Evolutionary conservation across 1,140 invertebrate species (phyloP), one percentile per base, ranked within the genome.

Genomic region (Pissodes strobi): DNA sequence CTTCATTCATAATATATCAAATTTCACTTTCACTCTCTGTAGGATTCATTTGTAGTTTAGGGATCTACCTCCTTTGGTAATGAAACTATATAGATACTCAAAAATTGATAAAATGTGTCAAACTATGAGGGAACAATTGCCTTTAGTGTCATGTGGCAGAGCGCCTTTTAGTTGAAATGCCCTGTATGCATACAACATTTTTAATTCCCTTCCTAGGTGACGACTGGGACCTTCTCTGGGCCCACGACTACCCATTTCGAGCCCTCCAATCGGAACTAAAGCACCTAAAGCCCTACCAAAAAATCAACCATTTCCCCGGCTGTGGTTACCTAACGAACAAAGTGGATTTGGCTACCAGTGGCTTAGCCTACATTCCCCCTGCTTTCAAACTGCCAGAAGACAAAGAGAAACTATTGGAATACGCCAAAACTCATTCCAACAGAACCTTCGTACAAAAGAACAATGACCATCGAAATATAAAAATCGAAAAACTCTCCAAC

Each of bases 291-390:
- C 72, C 83, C 5, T 80, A 92, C 79, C 93, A 96, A 74, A 88
- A 83, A 74, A 88, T 98, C 0, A 99, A 98, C 77, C 94, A 98
- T 78, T 93, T 97, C 74, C 96, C 96, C 2, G 96, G 95, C 0
- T 93, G 92, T 55, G 95, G 95, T 0, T 97, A 88, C 71, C 90
- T 98, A 41, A 97, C 95, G 0, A 97, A 94, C 72, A 99, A 99
- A 83, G 93, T 95, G 5, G 91, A 91, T 74, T 81, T 98, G 25
- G 93, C 94, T 0, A 93, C 89, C 1, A 87, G 90, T 0, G 73
- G 84, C 8, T 82, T 91, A 8, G 83, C 86, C 34, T 89, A 89
- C 70, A 88, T 97, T 60, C 95, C 95, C 0, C 83, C 82, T 69
- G 92, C 96, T 0, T 99, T 97, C 77, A 88, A 90, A 76, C 82